Evolutionary conservation across 2,797 vertebrate species (phyloP).

Genomic region (Scomberomorus guttatus): DNA sequence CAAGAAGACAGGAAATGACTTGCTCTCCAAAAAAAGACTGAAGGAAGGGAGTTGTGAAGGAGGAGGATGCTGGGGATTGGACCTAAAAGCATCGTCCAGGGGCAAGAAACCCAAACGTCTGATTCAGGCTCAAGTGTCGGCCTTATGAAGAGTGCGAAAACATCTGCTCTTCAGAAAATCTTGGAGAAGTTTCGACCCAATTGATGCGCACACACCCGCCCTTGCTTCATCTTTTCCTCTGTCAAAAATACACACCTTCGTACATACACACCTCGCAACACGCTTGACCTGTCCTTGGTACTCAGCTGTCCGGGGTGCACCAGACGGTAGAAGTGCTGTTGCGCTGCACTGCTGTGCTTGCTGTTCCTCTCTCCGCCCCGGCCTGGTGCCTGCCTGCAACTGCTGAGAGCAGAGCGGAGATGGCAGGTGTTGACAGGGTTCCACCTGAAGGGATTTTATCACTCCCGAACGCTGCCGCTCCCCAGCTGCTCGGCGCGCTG

Average conservation of each 20-base stretch:
- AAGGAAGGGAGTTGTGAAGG: conserved; percentile 29
- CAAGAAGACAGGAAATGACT: conserved; percentile 66
- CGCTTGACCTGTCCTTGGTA: conserved; percentile 73
- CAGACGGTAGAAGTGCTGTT: conserved; percentile 62
- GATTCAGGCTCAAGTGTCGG: conserved; percentile 35
- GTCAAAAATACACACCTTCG: not conserved
- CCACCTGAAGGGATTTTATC: conserved; percentile 77
- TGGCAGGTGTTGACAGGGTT: conserved; percentile 82
- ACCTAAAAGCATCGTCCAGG: conserved; percentile 9
- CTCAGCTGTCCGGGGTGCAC: conserved; percentile 54
- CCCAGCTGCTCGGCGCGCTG: conserved; percentile 66
- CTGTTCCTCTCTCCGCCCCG: conserved; percentile 45
- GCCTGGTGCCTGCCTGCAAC: conserved; percentile 25
- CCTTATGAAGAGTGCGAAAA: conserved; percentile 16
- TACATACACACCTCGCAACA: not conserved
- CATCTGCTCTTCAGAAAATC: conserved; percentile 40
- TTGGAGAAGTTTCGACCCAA: conserved; percentile 33
- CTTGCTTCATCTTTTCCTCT: not conserved
- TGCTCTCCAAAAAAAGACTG: conserved; percentile 36
- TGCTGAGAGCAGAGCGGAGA: conserved; percentile 56
- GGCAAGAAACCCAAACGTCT: conserved; percentile 26
- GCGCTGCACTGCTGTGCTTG: conserved; percentile 49
- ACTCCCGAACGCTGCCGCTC: conserved; percentile 38
- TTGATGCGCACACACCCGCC: not conserved
- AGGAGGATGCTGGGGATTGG: conserved; percentile 43